Evolutionary conservation across 2,113 vertebrate species (phyloP).

Genomic region (Peromyscus leucopus): DNA sequence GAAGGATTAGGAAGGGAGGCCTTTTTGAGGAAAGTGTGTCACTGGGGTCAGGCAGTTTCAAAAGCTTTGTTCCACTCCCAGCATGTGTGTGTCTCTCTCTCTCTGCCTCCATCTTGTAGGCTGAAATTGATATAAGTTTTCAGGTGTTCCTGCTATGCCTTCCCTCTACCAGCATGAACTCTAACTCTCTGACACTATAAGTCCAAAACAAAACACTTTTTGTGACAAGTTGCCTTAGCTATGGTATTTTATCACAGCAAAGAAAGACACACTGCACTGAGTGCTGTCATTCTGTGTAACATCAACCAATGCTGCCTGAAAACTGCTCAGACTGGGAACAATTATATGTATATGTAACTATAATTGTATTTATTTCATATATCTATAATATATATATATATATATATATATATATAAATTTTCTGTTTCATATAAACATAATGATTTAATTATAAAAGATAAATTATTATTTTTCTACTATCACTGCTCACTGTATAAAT

Average conservation of each 20-base stretch:
- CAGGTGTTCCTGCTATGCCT: too few species aligned
- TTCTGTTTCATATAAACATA: background rate
- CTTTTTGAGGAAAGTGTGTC: background rate
- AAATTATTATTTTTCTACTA: background rate
- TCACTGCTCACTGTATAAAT: background rate
- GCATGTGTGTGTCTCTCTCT: too few species aligned
- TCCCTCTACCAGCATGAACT: too few species aligned
- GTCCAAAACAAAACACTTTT: too few species aligned
- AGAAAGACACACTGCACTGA: background rate
- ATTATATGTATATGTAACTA: background rate
- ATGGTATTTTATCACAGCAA: background rate
- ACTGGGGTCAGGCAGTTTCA: background rate
- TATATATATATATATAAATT: background rate
- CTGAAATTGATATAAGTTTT: too few species aligned
- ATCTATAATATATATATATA: background rate
- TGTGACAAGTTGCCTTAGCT: background rate
- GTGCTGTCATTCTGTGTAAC: background rate
- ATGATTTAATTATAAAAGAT: background rate
- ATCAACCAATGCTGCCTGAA: background rate
- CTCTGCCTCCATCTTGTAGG: too few species aligned
- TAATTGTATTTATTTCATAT: background rate
- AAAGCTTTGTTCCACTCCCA: background rate
- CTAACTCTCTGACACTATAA: too few species aligned
- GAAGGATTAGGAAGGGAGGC: background rate
- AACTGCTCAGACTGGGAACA: background rate